Evolutionary conservation across 92 coral and sea anemone species (phyloP), one percentile per base, ranked within the genome.

Genomic region (Siderastrea siderea): DNA sequence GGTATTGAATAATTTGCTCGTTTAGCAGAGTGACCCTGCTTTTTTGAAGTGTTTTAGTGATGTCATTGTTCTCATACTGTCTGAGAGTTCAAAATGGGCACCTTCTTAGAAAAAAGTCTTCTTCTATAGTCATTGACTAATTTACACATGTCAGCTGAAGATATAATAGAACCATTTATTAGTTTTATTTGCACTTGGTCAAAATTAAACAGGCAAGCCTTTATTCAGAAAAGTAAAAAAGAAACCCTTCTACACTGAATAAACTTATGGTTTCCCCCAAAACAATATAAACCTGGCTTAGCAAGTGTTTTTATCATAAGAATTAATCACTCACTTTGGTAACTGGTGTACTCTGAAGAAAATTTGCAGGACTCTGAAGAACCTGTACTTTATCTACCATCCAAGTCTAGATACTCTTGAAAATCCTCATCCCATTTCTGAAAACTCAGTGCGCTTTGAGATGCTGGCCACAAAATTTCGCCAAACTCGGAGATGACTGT

Each of bases 401-500:
- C 75, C 75, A 70, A 70, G 16, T 70, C 75, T 38, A 70, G 43
- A 70, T 70, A 70, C 51, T 70, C 52, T 70, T 70, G 75, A 70
- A 70, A 70, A n/a, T 70, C 75, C 75, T 70, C 75, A 70, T 70
- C 75, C 75, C 75, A 70, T 70, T 70, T 70, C 75, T 70, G 75
- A 46, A 70, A 68, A 70, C 43, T 44, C 15, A 70, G 75, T 70
- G 43, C 75, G 6, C 54, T 70, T 70, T 70, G 15, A 70, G 7
- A 53, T 53, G 6, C 17, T 70, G 75, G 75, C 16, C 51, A 3
- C 75, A 70, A 52, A 49, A 70, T 70, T 70, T 70, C 75, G 52
- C 54, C 44, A 19, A 70, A 70, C 75, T 70, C 75, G 2, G 2
- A 51, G 3, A 44, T 8, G 44, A 70, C 75, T 70, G 53, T 44